A percentile compares a stretch with the other conserved stretches of the same genome.
These are phyloP conservation scores for Calephelis perditalis DNA, from an alignment of 2,888 invertebrate genomes.

Conservation along the genomic window DNA sequence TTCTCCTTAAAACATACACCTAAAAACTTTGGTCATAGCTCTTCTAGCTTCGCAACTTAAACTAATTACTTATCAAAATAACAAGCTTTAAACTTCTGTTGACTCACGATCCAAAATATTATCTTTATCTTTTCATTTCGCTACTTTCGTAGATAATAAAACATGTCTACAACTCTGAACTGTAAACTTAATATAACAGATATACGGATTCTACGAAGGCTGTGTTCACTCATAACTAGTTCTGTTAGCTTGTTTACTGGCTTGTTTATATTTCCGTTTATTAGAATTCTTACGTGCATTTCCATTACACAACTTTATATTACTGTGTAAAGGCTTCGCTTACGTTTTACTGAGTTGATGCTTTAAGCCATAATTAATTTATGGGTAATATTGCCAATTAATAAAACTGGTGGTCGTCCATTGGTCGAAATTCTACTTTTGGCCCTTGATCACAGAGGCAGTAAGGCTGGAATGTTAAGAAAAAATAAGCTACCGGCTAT, in stretches of 20 bases:
- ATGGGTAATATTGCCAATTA: too few relatives aligned
- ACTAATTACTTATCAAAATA: too few relatives aligned
- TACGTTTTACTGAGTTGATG: neutral
- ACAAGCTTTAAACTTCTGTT: too few relatives aligned
- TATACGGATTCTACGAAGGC: constrained; percentile 7
- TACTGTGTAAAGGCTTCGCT: neutral
- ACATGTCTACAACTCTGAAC: neutral
- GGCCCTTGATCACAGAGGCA: too few relatives aligned
- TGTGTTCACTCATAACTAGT: constrained; percentile 7
- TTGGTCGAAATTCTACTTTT: too few relatives aligned
- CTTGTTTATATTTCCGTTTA: constrained; percentile 10
- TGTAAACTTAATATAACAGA: constrained; percentile 5
- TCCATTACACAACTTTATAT: neutral
- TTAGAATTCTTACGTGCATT: constrained; percentile 4
- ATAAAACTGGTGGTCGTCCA: too few relatives aligned
- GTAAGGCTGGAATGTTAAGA: too few relatives aligned
- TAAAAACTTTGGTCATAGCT: too few relatives aligned
- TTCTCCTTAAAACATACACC: too few relatives aligned
- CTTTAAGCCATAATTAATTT: too few relatives aligned
- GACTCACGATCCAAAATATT: neutral
- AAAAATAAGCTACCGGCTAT: too few relatives aligned
- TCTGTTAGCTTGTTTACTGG: constrained; percentile 9
- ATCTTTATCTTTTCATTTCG: neutral
- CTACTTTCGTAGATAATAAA: constrained; percentile 6
- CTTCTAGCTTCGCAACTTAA: too few relatives aligned